phyloP scores from a whole-genome alignment of 1,140 invertebrate species.

The Goniozus legneri region DNA sequence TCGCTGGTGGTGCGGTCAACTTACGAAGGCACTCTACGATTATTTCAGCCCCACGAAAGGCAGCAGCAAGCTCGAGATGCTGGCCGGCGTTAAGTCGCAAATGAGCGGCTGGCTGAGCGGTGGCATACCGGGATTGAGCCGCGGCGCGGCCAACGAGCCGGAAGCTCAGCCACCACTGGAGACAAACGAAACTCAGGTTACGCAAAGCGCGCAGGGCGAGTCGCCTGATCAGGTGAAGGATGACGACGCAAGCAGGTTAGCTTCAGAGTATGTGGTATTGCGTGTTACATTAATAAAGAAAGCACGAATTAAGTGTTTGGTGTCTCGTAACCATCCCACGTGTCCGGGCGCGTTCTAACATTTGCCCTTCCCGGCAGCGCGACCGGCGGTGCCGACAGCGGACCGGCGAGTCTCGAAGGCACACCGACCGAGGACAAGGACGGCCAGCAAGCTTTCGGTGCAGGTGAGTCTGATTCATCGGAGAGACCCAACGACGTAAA shows the following conservation, averaged over 20 bases:
- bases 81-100: conserved; percentile 77
- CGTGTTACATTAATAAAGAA: background rate
- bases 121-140: conserved; percentile 67
- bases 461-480: conserved; percentile 62
- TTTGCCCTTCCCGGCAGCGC: conserved; percentile 59
- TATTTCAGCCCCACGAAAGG: conserved; percentile 62
- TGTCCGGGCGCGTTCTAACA: background rate
- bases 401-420: conserved; percentile 68
- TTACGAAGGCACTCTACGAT: too few relatives aligned
- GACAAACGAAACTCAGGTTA: conserved; percentile 42
- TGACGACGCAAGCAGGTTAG: conserved; percentile 69
- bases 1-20: too few relatives aligned
- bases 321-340: background rate
- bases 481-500: too few relatives aligned
- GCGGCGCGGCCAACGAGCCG: conserved; percentile 43
- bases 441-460: conserved; percentile 66
- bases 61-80: conserved; percentile 70
- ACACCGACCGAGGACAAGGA: conserved; percentile 77
- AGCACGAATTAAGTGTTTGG: conserved; percentile 6
- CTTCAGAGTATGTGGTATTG: conserved; percentile 35
- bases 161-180: conserved; percentile 49
- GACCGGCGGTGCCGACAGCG: conserved; percentile 81
- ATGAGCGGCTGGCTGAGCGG: conserved; percentile 77
- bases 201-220: conserved; percentile 52
- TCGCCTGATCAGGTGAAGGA: conserved; percentile 61